A percentile compares a stretch with the other conserved stretches of the same genome.
phyloP scores from a whole-genome alignment of 1,140 invertebrate species.

The Heliconius melpomene region DNA sequence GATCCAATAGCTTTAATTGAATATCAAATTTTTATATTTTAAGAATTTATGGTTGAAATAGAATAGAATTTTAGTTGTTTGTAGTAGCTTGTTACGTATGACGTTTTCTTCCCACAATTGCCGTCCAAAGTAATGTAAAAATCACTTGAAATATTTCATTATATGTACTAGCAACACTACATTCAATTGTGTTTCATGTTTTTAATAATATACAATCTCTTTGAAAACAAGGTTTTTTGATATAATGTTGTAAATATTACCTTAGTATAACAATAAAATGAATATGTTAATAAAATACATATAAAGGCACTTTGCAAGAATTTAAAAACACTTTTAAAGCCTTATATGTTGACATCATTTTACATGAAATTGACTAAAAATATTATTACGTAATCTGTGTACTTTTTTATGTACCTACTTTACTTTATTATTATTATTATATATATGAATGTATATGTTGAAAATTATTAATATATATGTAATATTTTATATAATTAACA shows the following conservation, averaged over 20 bases:
- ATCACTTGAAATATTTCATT: background rate
- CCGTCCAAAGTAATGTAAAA: slow-evolving; percentile 24
- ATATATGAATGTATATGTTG: background rate
- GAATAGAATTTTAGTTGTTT: background rate
- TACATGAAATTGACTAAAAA: background rate
- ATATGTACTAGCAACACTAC: background rate
- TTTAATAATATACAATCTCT: background rate
- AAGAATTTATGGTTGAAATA: slow-evolving; percentile 11
- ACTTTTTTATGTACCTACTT: background rate
- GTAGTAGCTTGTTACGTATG: background rate
- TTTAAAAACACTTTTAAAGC: background rate
- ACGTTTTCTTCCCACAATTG: slow-evolving; percentile 20
- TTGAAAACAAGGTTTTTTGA: background rate
- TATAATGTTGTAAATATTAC: background rate
- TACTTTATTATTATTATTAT: background rate
- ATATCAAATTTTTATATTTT: slow-evolving; percentile 42
- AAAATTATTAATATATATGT: background rate
- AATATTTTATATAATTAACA: background rate
- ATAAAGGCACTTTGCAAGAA: no score
- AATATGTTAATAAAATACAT: background rate
- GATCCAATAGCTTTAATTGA: slow-evolving; percentile 51
- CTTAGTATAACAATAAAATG: background rate
- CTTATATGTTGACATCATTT: background rate
- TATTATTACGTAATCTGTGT: background rate
- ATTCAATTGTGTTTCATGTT: background rate